These are phyloP conservation scores for Anguilla japonica DNA, from an alignment of 2,113 vertebrate genomes.

Conservation along the genomic window DNA sequence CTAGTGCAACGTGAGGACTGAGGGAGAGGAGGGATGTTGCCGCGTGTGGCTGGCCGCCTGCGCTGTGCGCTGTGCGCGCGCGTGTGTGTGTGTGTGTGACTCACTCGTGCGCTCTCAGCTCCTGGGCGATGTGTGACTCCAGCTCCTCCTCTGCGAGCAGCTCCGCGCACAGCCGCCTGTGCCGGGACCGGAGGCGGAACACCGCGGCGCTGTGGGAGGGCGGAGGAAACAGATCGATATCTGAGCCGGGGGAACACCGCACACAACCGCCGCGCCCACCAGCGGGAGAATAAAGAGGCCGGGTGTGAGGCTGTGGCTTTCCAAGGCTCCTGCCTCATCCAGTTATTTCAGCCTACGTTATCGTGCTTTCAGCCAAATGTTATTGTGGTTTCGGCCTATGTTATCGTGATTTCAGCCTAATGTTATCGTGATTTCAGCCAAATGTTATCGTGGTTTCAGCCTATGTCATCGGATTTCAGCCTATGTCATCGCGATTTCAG, in stretches of 20 bases:
- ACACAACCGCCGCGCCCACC: neutral
- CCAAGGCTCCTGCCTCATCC: neutral
- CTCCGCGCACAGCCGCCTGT: slow-evolving; percentile 61
- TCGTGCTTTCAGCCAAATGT: no score
- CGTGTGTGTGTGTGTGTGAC: slow-evolving; percentile 45
- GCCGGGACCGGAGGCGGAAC: slow-evolving; percentile 67
- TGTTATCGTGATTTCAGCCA: no score
- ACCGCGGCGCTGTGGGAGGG: slow-evolving; percentile 63
- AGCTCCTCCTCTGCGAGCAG: slow-evolving; percentile 71
- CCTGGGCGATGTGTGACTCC: slow-evolving; percentile 53
- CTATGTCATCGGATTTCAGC: no score
- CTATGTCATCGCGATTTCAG: no score
- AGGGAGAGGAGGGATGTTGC: neutral
- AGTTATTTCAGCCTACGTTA: neutral
- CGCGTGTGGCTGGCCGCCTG: neutral
- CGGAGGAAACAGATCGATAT: slow-evolving; percentile 10
- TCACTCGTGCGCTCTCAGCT: slow-evolving; percentile 74
- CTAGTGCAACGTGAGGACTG: neutral
- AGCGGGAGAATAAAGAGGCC: neutral
- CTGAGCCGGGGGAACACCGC: neutral
- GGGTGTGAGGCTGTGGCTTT: neutral
- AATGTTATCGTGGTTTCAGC: no score
- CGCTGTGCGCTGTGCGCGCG: neutral
- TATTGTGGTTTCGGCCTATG: no score
- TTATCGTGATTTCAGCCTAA: no score